Conservation (phyloP, 2,888 invertebrate genomes). For the Drosophila aldrichi region DNA sequence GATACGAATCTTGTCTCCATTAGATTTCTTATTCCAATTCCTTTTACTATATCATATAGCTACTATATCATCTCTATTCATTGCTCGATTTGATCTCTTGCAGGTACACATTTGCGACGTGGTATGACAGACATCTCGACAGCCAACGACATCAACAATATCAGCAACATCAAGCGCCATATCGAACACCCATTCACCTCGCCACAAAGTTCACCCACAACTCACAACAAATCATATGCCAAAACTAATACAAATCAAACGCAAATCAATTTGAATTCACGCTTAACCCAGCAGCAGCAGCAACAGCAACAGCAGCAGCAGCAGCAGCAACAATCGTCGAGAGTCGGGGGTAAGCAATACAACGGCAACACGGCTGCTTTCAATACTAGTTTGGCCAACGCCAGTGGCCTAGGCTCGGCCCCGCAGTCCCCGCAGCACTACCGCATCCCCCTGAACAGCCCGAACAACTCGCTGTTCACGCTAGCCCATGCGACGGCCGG, state of each 20-base stretch:
- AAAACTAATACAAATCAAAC: constrained; percentile 38
- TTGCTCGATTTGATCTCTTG: constrained; percentile 21
- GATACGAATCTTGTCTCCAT: too few relatives aligned
- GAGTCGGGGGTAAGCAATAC: constrained; percentile 48
- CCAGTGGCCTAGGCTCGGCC: constrained; percentile 66
- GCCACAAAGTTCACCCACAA: constrained; percentile 83
- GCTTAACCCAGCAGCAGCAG: constrained; percentile 61
- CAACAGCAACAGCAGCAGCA: constrained; percentile 30
- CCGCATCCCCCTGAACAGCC: constrained; percentile 84
- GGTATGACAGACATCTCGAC: constrained; percentile 86
- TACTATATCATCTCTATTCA: background rate
- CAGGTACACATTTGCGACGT: constrained; percentile 85
- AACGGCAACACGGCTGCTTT: constrained; percentile 72
- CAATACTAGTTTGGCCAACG: constrained; percentile 58
- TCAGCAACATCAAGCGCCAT: constrained; percentile 81
- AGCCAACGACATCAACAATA: constrained; percentile 84
- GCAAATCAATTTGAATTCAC: constrained; percentile 48
- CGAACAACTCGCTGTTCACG: constrained; percentile 80
- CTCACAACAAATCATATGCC: constrained; percentile 53
- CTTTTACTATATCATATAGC: too few relatives aligned
- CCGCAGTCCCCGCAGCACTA: constrained; percentile 82
- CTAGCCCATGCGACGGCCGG: constrained; percentile 49
- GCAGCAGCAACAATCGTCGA: constrained; percentile 52
- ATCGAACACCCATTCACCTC: constrained; percentile 83
- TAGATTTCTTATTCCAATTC: too few relatives aligned